Evolutionary conservation across 2,113 vertebrate species (phyloP).

Genomic region (Tursiops truncatus): DNA sequence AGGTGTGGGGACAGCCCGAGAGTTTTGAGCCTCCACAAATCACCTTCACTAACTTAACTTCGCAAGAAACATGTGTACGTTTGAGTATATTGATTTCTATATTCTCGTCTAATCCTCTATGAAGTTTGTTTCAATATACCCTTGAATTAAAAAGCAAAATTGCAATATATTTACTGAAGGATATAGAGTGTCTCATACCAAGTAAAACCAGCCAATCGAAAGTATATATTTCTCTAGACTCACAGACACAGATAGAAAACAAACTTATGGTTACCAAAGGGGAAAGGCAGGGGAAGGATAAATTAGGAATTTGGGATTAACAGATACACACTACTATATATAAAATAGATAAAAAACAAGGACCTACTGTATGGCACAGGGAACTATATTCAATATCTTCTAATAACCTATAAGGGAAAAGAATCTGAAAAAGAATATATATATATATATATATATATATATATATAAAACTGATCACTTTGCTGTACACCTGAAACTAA

Average conservation of each 20-base stretch:
- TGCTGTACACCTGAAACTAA: neutral
- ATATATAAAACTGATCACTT: neutral
- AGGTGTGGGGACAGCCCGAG: conserved; percentile 64
- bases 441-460: neutral
- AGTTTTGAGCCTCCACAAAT: conserved; percentile 67
- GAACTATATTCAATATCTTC: neutral
- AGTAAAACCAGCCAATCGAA: conserved; percentile 13
- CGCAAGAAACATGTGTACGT: neutral
- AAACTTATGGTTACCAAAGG: neutral
- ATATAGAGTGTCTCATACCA: neutral
- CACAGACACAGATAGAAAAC: neutral
- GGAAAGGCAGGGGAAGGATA: neutral
- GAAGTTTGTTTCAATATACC: neutral
- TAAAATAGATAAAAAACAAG: neutral
- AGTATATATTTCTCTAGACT: neutral
- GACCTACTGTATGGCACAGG: neutral
- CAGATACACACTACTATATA: neutral
- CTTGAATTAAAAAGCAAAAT: neutral
- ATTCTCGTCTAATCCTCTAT: neutral
- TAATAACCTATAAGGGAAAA: neutral
- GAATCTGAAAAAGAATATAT: neutral
- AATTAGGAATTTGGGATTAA: neutral
- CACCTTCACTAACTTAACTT: neutral
- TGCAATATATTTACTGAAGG: neutral
- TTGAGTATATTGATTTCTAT: neutral